Evolutionary conservation across 1,140 invertebrate genomes (phyloP), one percentile per base, ranked within the genome.

Genomic region (Drosophila asahinai): DNA sequence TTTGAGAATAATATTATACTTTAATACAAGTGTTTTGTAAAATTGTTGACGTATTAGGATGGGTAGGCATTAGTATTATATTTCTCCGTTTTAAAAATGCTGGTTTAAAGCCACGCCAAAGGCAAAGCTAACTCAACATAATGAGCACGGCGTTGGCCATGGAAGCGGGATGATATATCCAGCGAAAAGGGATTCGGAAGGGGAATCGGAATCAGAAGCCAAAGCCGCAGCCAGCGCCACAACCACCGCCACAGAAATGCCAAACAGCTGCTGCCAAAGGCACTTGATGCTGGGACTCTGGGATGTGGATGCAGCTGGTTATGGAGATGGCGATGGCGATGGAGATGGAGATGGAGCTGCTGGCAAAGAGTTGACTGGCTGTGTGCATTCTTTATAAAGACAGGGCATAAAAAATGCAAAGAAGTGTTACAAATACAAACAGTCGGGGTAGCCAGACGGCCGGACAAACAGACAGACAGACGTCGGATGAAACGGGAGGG

Each of bases 401-500:
- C 70, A 76, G 57, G 55, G 81, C 45, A 82, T 86, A 82, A 80
- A 80, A 80, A 80, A 80, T 81, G 72, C 71, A 90, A 79, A 86
- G 86, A 89, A 90, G 86, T 90, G 86, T 90, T 86, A 71, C 86
- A 90, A 86, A 90, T 86, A 90, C 81, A 90, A 90, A 77, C 86
- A 84, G 72, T 76, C 67, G 75, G 64, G 59, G 76, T 61, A 71
- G 47, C 52, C 74, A 51, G 68, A 42, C 67, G 57, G 22, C 47
- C 71, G 55, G 71, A 30, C 71, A 75, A 51, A 51, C 27, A 48
- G 60, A 49, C 58, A 51, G 51, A 7, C 33, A 22, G 47, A 9
- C 19, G 47, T 51, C 54, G 47, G 66, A 60, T 51, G 43, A 27
- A 27, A n/a, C n/a, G 9, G 17, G n/a, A 19, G 30, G 52, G 12